Percentiles rank a stretch among this genome's conserved stretches.
These are phyloP conservation scores for Mixornis gularis DNA, from an alignment of 2,113 vertebrate genomes.

Conservation along the genomic window DNA sequence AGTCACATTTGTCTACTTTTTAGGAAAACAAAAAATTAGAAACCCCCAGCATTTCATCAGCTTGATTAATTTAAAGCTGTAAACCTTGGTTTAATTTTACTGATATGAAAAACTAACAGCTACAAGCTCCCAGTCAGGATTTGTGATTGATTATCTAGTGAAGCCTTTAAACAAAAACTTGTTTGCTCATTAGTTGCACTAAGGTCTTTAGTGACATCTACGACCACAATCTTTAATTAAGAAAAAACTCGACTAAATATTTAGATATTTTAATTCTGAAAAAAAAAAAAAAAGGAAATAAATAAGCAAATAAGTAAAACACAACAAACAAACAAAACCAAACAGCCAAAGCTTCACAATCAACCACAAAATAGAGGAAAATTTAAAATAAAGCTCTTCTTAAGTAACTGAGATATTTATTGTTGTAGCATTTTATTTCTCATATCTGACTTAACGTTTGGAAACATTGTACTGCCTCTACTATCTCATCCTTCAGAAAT, in stretches of 20 bases:
- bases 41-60: background rate
- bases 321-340: background rate
- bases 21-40: background rate
- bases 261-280: background rate
- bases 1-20: background rate
- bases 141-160: constrained; percentile 28
- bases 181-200: constrained; percentile 39
- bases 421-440: background rate
- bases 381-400: background rate
- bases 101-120: constrained; percentile 11
- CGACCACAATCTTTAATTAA: constrained; percentile 4
- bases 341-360: background rate
- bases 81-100: background rate
- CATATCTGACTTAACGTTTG: background rate
- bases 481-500: background rate
- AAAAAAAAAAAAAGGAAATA: background rate
- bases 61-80: constrained; percentile 35
- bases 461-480: background rate
- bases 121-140: constrained; percentile 4
- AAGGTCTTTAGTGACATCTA: constrained; percentile 30
- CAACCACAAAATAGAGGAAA: background rate
- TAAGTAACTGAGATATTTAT: background rate
- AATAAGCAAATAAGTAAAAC: background rate
- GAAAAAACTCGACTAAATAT: background rate
- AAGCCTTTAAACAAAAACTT: constrained; percentile 26